A percentile compares a stretch with the other conserved stretches of the same genome.
These are phyloP conservation scores for Drosophila asahinai DNA, from an alignment of 1,140 invertebrate species.

Conservation along the genomic window DNA sequence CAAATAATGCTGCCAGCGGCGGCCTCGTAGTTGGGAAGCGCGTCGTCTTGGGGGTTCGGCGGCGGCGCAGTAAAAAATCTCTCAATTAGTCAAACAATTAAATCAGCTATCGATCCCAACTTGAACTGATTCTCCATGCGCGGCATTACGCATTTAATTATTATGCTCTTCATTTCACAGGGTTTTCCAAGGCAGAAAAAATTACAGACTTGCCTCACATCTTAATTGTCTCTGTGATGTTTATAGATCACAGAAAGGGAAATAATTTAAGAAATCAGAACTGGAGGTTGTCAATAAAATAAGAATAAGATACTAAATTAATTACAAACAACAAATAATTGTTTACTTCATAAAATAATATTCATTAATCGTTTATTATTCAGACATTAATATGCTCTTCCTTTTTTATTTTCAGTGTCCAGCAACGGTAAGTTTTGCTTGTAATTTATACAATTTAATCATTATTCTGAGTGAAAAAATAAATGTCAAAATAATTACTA, in stretches of 20 bases:
- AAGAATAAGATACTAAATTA: not conserved
- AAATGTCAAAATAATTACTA: slow-evolving; percentile 24
- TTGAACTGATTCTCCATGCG: slow-evolving; percentile 57
- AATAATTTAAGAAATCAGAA: not conserved
- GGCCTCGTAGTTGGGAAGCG: slow-evolving; percentile 52
- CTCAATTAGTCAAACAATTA: slow-evolving; percentile 85
- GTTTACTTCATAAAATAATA: too few species aligned
- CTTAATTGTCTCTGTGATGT: slow-evolving; percentile 24
- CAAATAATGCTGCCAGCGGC: slow-evolving; percentile 68
- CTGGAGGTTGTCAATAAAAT: not conserved
- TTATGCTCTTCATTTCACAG: slow-evolving; percentile 29
- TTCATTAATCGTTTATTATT: not conserved
- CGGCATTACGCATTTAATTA: slow-evolving; percentile 51
- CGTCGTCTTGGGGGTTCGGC: slow-evolving; percentile 76
- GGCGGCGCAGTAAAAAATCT: slow-evolving; percentile 75
- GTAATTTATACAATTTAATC: not conserved
- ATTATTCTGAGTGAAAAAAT: not conserved
- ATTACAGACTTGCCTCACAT: slow-evolving; percentile 10
- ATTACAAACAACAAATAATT: not conserved
- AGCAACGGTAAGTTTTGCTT: slow-evolving; percentile 65
- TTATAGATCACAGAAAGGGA: not conserved
- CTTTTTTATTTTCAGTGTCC: slow-evolving; percentile 71
- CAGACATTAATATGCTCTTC: too few species aligned
- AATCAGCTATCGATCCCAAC: slow-evolving; percentile 77
- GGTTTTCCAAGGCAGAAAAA: not conserved